Evolutionary conservation across 1,140 invertebrate genomes (phyloP), one percentile per base, ranked within the genome.

Genomic region (Campodea augens): DNA sequence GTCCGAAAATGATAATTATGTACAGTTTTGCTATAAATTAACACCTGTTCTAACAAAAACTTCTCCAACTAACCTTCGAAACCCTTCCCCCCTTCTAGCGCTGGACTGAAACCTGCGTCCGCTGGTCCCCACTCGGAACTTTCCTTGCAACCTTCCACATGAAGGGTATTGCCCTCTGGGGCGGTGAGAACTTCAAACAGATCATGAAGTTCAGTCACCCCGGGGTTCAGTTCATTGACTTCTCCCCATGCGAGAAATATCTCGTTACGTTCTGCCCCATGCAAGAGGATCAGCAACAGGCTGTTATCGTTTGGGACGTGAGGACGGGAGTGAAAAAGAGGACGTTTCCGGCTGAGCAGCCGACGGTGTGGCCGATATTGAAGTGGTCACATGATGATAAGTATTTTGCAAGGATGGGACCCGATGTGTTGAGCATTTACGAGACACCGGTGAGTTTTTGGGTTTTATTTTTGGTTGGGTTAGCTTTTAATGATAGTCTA

Each of bases 321-420:
- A 70, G 84, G 53, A 63, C 86, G 24, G 88, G 88, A n/a, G 73
- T 78, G 49, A 89, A 93, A 56, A 95, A 93, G 60, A 72, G 92
- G 57, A 77, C 78, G 1, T 97, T 97, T 61, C 75, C 77, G 41
- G 78, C 83, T 3, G 87, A 95, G 41, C 78, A 77, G 1, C 77
- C 80, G 18, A 73, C 75, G 0, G 69, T 80, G 0, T 92, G 90
- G 81, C 90, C 91, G 0, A 82, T 93, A 41, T 91, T 96, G 67
- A 83, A 88, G 48, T 99, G 95, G 95, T 95, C 87, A 22, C 78
- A 84, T 57, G 91, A 98, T 64, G 95, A 98, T 57, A 84, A 85
- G 60, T 98, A 85, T 66, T 92, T 98, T 62, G 95, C 89, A 1
- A 75, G 82, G 44, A 78, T 95, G 64, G 81, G 84, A 51, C 68